Conservation (phyloP, 2,113 vertebrate species). For the Epinephelus moara region DNA sequence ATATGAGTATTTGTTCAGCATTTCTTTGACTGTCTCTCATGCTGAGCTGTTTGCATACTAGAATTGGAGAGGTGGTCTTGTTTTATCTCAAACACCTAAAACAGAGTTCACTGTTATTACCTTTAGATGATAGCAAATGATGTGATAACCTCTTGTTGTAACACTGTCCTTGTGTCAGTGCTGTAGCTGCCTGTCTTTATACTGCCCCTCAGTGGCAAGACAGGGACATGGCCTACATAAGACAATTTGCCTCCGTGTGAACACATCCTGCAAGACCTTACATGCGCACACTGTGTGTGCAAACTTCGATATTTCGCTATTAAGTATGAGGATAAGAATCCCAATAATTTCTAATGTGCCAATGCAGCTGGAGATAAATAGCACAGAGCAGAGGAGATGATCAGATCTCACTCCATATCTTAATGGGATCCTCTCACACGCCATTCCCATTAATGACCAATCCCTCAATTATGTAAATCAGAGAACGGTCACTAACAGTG, state of each 20-base stretch:
- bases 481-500: slow-evolving; percentile 71
- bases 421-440: slow-evolving; percentile 83
- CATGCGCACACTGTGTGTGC: slow-evolving; percentile 5
- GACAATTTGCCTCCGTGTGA: slow-evolving; percentile 8
- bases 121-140: slow-evolving; percentile 69
- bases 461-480: slow-evolving; percentile 86
- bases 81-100: slow-evolving; percentile 39
- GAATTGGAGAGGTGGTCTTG: slow-evolving; percentile 57
- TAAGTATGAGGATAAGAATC: slow-evolving; percentile 69
- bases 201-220: slow-evolving; percentile 84
- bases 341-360: slow-evolving; percentile 64
- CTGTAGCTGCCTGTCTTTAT: slow-evolving; percentile 69
- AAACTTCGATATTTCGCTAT: slow-evolving; percentile 62
- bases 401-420: slow-evolving; percentile 84
- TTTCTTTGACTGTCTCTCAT: slow-evolving; percentile 34
- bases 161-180: slow-evolving; percentile 48
- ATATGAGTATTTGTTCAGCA: slow-evolving; percentile 62
- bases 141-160: slow-evolving; percentile 64
- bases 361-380: slow-evolving; percentile 74
- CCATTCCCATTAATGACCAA: slow-evolving; percentile 82
- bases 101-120: slow-evolving; percentile 55
- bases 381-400: slow-evolving; percentile 70
- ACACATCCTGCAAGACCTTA: slow-evolving; percentile 35
- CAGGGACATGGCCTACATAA: slow-evolving; percentile 8
- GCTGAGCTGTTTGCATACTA: slow-evolving; percentile 62